A percentile compares a stretch with the other conserved stretches of the same genome.
phyloP scores from a whole-genome alignment of 2,888 invertebrate species.

The Myathropa florea region DNA sequence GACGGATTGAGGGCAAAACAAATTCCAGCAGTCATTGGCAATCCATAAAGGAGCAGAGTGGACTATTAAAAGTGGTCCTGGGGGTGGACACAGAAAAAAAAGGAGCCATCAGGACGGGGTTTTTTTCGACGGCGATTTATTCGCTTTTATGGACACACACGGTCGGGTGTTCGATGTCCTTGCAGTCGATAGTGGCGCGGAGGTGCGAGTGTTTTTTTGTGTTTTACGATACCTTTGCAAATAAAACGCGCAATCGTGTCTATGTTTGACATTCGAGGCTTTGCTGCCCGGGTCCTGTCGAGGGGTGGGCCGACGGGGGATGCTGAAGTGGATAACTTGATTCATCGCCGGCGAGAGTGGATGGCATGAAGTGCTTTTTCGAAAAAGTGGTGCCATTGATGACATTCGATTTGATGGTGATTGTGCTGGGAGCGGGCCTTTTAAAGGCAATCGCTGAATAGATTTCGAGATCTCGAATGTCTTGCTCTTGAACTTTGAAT shows the following conservation, averaged over 20 bases:
- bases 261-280: conserved; percentile 21
- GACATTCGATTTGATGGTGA: not conserved
- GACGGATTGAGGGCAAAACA: conserved; percentile 10
- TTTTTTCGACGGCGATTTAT: conserved; percentile 1
- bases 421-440: not conserved
- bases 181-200: not conserved
- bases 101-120: not conserved
- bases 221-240: conserved; percentile 14
- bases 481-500: not conserved
- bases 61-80: not conserved
- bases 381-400: not conserved
- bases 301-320: not conserved
- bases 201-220: not conserved
- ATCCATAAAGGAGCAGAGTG: conserved; percentile 1
- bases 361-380: not conserved
- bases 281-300: not conserved
- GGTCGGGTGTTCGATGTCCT: conserved; percentile 1
- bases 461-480: not conserved
- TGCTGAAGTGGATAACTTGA: not conserved
- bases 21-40: conserved; percentile 2
- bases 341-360: not conserved
- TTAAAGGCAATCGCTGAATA: not conserved
- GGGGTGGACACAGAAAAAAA: not conserved
- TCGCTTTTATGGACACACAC: conserved; percentile 10
- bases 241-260: conserved; percentile 50